Evolutionary conservation across 2,797 vertebrate genomes (phyloP).

Genomic region (Balearica regulorum): DNA sequence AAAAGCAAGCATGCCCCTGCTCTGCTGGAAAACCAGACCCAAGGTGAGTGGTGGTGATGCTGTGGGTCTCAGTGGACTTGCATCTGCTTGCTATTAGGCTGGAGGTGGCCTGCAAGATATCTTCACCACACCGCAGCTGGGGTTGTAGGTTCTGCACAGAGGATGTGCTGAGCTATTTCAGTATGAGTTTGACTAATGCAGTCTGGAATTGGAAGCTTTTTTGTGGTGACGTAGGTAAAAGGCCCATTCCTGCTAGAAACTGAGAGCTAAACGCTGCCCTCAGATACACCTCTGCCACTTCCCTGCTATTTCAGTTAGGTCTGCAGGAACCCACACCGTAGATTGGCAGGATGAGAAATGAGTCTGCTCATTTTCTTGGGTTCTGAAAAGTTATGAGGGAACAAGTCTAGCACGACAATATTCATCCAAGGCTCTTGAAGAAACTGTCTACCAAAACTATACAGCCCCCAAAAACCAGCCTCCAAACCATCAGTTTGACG

Average conservation of each 20-base stretch:
- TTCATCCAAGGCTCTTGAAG: neutral
- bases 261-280: neutral
- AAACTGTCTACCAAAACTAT: neutral
- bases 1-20: neutral
- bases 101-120: neutral
- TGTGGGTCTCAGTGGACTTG: neutral
- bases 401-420: neutral
- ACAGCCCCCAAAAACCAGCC: neutral
- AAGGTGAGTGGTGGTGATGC: neutral
- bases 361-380: neutral
- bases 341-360: neutral
- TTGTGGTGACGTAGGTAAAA: neutral
- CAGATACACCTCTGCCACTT: neutral
- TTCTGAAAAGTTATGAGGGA: neutral
- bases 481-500: neutral
- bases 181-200: neutral
- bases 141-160: neutral
- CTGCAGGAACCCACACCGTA: rapidly evolving
- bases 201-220: neutral
- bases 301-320: neutral
- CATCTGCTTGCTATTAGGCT: neutral
- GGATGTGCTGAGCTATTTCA: neutral
- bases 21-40: neutral
- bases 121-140: neutral
- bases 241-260: neutral